Conservation (phyloP, 2,888 invertebrate genomes). For the Dryobotodes eremita region DNA sequence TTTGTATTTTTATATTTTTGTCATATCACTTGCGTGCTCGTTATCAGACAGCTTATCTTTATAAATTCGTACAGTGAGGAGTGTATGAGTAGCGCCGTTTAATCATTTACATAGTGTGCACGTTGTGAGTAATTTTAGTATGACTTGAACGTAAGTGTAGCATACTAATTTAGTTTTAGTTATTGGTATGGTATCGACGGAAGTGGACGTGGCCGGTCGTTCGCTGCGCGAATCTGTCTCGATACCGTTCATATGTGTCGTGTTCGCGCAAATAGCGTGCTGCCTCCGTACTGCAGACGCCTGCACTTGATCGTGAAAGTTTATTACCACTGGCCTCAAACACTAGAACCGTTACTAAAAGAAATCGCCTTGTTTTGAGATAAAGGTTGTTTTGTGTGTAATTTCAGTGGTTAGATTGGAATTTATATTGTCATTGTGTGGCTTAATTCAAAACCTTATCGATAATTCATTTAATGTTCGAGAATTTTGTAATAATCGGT, state of each 20-base stretch:
- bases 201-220: constrained; percentile 80
- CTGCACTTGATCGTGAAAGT: constrained; percentile 90
- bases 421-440: constrained; percentile 63
- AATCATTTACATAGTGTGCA: constrained; percentile 51
- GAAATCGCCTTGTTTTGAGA: constrained; percentile 80
- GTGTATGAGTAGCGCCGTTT: constrained; percentile 48
- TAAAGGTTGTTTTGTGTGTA: constrained; percentile 75
- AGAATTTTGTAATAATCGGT: constrained; percentile 38
- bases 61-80: constrained; percentile 44
- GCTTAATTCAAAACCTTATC: constrained; percentile 55
- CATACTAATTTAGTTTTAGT: constrained; percentile 77
- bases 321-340: constrained; percentile 87
- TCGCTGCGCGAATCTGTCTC: constrained; percentile 70
- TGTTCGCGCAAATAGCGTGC: constrained; percentile 81
- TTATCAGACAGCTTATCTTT: constrained; percentile 64
- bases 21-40: constrained; percentile 59
- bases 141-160: constrained; percentile 61
- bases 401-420: constrained; percentile 71
- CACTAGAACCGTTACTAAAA: constrained; percentile 86
- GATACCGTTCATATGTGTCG: constrained; percentile 75
- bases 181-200: constrained; percentile 82
- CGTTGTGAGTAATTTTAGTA: constrained; percentile 56
- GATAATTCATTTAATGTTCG: constrained; percentile 35
- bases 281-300: constrained; percentile 78
- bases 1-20: constrained; percentile 44